Evolutionary conservation across 2,113 vertebrate species (phyloP).

Genomic region (Saguinus midas): DNA sequence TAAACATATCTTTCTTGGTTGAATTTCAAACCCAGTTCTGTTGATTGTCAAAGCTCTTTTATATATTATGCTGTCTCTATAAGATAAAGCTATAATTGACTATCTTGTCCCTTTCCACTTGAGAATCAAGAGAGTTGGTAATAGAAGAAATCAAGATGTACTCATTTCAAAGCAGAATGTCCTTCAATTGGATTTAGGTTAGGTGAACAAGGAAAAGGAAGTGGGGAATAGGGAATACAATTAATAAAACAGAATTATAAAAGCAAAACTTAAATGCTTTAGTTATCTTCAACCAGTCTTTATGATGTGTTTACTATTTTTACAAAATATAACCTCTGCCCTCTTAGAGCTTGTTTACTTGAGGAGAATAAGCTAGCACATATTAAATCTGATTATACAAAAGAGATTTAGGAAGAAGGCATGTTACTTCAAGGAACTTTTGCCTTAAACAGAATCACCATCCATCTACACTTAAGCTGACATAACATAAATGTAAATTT

Average conservation of each 20-base stretch:
- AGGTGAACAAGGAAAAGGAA: background rate
- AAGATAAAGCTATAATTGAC: background rate
- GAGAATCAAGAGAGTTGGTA: background rate
- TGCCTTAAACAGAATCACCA: background rate
- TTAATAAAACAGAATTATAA: background rate
- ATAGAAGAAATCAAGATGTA: background rate
- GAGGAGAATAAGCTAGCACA: background rate
- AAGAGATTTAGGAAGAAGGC: background rate
- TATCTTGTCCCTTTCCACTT: background rate
- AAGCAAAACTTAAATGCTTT: background rate
- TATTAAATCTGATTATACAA: background rate
- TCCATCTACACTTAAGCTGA: background rate
- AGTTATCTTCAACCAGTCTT: constrained; percentile 6
- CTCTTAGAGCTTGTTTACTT: background rate
- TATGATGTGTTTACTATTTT: background rate
- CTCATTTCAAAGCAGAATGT: background rate
- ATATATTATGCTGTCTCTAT: background rate
- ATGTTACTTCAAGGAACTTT: background rate
- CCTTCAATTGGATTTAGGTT: background rate
- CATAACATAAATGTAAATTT: background rate
- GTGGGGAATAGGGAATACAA: background rate
- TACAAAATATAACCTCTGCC: background rate
- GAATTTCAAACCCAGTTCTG: background rate
- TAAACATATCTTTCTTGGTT: background rate
- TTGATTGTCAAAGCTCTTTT: constrained; percentile 32